Conservation (phyloP, 92 coral and sea anemone species). For the Parazoanthus atlanticus region DNA sequence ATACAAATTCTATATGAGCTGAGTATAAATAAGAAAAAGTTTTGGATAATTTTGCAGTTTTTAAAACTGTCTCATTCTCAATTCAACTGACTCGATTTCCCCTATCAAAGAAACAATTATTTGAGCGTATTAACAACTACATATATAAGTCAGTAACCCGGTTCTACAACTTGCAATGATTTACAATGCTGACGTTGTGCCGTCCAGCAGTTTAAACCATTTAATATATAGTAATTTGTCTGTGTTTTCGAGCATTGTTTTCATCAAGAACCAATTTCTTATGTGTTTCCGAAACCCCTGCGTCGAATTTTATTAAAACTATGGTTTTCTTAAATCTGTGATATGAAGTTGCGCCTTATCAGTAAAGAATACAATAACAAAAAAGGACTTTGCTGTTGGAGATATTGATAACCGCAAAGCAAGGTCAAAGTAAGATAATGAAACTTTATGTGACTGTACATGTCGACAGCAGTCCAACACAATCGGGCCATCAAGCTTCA, state of each 20-base stretch:
- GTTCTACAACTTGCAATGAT: neutral
- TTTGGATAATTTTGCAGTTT: neutral
- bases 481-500: too few relatives aligned
- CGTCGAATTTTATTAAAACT: conserved; percentile 21
- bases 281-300: conserved; percentile 10
- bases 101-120: neutral
- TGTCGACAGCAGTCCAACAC: neutral
- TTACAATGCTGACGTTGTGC: too few relatives aligned
- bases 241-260: conserved; percentile 12
- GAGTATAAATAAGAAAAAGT: neutral
- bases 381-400: neutral
- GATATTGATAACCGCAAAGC: neutral
- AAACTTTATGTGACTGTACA: neutral
- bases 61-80: neutral
- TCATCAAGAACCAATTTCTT: conserved; percentile 1
- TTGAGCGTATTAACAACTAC: neutral
- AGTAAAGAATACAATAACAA: neutral
- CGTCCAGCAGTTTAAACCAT: neutral
- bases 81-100: neutral
- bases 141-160: neutral
- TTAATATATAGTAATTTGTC: neutral
- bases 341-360: neutral
- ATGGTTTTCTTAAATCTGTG: neutral
- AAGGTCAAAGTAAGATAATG: neutral
- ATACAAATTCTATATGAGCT: neutral